phyloP scores from a whole-genome alignment of 1,140 invertebrate species.

The Muscidifurax raptorellus region DNA sequence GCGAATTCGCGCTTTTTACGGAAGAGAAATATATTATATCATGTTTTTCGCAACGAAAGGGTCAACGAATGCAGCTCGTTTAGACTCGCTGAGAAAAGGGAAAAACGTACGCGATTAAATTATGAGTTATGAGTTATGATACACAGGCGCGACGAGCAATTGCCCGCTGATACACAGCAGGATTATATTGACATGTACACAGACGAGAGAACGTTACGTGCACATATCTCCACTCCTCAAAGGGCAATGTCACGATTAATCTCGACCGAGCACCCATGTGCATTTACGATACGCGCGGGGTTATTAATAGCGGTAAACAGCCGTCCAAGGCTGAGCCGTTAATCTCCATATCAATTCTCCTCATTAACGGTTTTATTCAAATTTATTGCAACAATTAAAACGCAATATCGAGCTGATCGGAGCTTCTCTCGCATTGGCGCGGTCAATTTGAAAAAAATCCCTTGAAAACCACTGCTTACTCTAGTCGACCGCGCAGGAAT shows the following conservation, averaged over 20 bases:
- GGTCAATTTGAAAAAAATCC: too few relatives aligned
- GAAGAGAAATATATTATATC: too few relatives aligned
- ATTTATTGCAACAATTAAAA: conserved; percentile 1
- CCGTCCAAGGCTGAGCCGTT: not conserved
- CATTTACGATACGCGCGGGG: not conserved
- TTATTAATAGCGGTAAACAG: not conserved
- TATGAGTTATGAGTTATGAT: too few relatives aligned
- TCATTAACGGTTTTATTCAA: not conserved
- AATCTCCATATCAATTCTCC: conserved; percentile 5
- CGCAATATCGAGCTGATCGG: not conserved
- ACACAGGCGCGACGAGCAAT: too few relatives aligned
- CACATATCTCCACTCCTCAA: not conserved
- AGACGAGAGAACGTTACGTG: not conserved
- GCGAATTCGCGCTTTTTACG: too few relatives aligned
- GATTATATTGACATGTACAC: not conserved
- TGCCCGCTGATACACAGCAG: not conserved
- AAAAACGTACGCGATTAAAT: too few relatives aligned
- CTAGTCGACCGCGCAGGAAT: too few relatives aligned
- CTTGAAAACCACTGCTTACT: too few relatives aligned
- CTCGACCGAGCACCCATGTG: not conserved
- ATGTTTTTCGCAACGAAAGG: too few relatives aligned
- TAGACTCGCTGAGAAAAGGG: too few relatives aligned
- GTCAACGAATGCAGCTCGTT: too few relatives aligned
- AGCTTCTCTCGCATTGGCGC: not conserved
- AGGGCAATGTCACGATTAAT: conserved; percentile 17